Base-by-base conservation (phyloP, 2,888 invertebrate species). In the Cremastinae sp. region DNA sequence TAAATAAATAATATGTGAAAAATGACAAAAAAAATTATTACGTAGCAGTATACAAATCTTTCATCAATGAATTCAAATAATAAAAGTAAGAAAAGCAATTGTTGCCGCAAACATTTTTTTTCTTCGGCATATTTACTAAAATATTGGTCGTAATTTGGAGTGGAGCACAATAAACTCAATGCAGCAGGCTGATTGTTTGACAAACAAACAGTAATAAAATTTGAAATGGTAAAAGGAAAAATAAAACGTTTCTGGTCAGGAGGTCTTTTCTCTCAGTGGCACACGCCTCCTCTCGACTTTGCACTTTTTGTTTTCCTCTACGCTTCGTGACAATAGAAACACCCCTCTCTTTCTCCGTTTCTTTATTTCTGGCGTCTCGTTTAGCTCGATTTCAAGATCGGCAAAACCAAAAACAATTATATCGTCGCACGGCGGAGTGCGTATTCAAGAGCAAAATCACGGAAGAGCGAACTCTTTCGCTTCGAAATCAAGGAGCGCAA, bases 361-460 rank as follows among this genome's bases (percentile, higher is more conserved):
- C 28, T 41, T 49, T 12, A 18, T 10, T 22, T 18, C 37, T 9
- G 41, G 16, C 12, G 12, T 28, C 22, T 73, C 58, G 81, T 83
- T 81, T 80, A 69, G 56, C 58, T 55, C 78, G 53, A 39, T 65
- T 51, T 58, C 47, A 37, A 74, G 43, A 22, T 59, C 69, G 28
- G 5, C 2, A 28, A 28, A 5, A 28, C 2, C 2, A 28, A 28
- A 78, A 79, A 85, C 83, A 84, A 87, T 87, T 83, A 86, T 83
- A 87, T 84, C 84, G 86, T 87, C 85, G 83, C 82, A 82, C 83
- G 82, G 85, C 84, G 83, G 83, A 82, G 79, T 78, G 78, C 75
- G 73, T 80, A 80, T 81, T 81, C 59, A 70, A 74, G 79, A 83
- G 65, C 83, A 5, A 82, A 78, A 62, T 64, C 80, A 86, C 82